Evolutionary conservation across 2,113 vertebrate species (phyloP).

Genomic region (Petromus typicus): DNA sequence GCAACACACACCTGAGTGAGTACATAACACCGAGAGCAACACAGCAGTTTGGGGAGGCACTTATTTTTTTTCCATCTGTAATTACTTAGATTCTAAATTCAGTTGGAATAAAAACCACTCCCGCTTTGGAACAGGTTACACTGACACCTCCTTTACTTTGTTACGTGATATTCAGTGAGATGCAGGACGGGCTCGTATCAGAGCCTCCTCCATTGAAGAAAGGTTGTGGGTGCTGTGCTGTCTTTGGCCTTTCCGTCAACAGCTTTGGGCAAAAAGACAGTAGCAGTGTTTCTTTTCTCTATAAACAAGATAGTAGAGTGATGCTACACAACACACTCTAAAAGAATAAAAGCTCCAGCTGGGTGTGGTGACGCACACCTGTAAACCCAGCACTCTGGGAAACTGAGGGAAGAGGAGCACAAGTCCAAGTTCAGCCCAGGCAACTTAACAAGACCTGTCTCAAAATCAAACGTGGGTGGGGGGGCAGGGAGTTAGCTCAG

Average conservation of each 20-base stretch:
- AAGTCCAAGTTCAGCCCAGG: background rate
- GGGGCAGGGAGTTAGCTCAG: no score
- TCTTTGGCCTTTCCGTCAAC: background rate
- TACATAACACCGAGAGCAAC: background rate
- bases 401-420: background rate
- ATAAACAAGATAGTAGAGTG: constrained; percentile 39
- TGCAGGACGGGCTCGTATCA: background rate
- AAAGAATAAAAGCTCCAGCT: background rate
- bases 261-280: background rate
- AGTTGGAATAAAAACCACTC: constrained; percentile 13
- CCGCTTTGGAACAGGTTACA: background rate
- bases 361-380: background rate
- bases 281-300: background rate
- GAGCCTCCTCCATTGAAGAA: background rate
- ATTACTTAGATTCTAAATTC: constrained; percentile 31
- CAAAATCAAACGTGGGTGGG: background rate
- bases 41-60: background rate
- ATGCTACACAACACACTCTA: background rate
- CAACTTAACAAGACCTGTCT: background rate
- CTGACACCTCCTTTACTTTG: background rate
- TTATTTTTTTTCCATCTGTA: background rate
- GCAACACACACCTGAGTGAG: background rate
- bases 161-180: background rate
- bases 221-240: background rate
- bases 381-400: background rate